These are phyloP conservation scores for Baccha elongata DNA, from an alignment of 2,888 invertebrate genomes.

Conservation along the genomic window DNA sequence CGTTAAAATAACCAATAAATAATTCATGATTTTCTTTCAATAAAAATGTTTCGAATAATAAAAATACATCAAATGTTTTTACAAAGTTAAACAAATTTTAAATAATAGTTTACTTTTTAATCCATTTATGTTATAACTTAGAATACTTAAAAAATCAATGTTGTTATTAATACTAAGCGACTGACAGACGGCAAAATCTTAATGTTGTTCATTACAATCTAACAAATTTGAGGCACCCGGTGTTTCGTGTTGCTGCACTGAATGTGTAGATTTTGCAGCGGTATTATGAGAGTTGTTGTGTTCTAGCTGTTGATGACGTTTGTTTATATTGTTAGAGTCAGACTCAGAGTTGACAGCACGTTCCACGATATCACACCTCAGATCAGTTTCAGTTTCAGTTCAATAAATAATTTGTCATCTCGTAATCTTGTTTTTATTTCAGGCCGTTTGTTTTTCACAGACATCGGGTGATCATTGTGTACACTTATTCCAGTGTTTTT, in stretches of 20 bases:
- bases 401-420: neutral
- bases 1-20: constrained; percentile 1
- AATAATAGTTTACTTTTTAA: constrained; percentile 1
- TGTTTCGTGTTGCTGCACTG: neutral
- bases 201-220: neutral
- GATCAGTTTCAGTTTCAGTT: neutral
- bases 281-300: neutral
- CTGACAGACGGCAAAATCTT: neutral
- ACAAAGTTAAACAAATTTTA: neutral
- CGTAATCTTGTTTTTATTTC: neutral
- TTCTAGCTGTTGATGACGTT: neutral
- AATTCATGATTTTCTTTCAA: neutral
- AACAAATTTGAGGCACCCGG: neutral
- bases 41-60: constrained; percentile 14
- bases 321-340: neutral
- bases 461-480: neutral
- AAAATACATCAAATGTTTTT: constrained; percentile 10
- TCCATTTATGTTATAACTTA: constrained; percentile 3
- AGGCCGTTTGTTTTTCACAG: neutral
- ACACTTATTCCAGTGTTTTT: constrained; percentile 8
- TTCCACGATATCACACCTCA: neutral
- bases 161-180: neutral
- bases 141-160: neutral
- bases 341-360: neutral
- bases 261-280: neutral